Evolutionary conservation across 53 echinoderm and acorn worm genomes (phyloP).

Genomic region (Luidia sarsii): DNA sequence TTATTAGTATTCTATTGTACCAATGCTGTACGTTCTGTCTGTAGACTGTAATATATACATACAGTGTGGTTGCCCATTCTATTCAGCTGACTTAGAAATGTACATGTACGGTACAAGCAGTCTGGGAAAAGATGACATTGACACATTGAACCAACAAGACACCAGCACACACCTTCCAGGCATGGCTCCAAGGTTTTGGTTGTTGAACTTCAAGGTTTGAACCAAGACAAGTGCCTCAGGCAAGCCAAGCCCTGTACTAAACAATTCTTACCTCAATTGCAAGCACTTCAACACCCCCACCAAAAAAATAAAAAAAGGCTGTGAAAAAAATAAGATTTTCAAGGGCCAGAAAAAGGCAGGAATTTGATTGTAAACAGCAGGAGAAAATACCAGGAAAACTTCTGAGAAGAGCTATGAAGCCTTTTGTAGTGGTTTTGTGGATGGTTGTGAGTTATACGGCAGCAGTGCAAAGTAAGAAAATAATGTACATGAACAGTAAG

Average conservation of each 20-base stretch:
- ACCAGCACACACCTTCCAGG: not conserved
- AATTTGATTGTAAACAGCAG: slow-evolving; percentile 10
- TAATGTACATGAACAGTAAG: no score
- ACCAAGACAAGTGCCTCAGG: not conserved
- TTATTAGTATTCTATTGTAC: no score
- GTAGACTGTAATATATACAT: no score
- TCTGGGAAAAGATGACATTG: slow-evolving; percentile 4
- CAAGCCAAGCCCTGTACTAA: not conserved
- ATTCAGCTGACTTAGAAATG: no score
- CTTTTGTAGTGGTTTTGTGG: no score
- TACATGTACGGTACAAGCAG: no score
- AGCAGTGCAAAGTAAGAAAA: no score
- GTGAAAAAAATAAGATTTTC: slow-evolving; percentile 42
- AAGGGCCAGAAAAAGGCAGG: not conserved
- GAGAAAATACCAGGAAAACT: no score
- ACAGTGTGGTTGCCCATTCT: no score
- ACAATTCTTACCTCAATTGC: slow-evolving; percentile 16
- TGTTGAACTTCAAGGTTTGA: not conserved
- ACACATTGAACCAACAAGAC: slow-evolving; percentile 11
- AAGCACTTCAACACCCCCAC: not conserved
- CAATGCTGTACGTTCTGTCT: no score
- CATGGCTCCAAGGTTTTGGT: not conserved
- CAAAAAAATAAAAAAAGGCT: not conserved
- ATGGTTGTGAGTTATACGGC: no score
- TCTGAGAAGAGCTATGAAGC: no score